Base-by-base conservation (phyloP, 2,113 vertebrate species). In the Panurus biarmicus region DNA sequence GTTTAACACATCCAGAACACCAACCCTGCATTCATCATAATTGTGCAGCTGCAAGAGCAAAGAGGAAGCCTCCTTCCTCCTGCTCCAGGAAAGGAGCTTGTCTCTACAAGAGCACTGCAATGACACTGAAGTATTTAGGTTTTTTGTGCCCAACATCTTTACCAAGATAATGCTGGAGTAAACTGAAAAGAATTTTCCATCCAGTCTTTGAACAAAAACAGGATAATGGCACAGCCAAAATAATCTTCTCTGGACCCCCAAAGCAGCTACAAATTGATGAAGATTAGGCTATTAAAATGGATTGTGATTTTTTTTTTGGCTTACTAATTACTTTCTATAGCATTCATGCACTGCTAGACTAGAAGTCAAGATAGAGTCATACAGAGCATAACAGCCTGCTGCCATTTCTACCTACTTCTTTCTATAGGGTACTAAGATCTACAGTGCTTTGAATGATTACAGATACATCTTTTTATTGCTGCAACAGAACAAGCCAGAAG, bases 21-120 rank as follows among this genome's bases (percentile, higher is more conserved):
- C 1, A 11, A 10, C 11, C 6, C 71, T 48, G 7, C 4, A 1
- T 35, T 47, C 24, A 4, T 15, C 3, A 0, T 2, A 26, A 17
- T 0, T 40, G 7, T 47, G 20, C 14, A 23, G 57, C 38, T 62
- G 11, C n/a, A 20, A 36, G 21, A 81, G 23, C 12, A 9, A 38
- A 62, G 48, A 47, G 10, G 14, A 72, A 82, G 3, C 22, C 21
- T 78, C 33, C 16, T 16, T 82, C 16, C 36, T 76, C 1, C 2
- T 47, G 33, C 38, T 70, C 36, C 35, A 31, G 45, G n/a, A 72
- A 72, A 33, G 58, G 9, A 53, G 3, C 2, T 60, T 33, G 8
- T 33, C 11, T 38, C 24, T 57, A 10, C 7, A 54, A 33, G 16
- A 48, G 3, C 21, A 26, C 53, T 38, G 15, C 10, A 47, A 20